Evolutionary conservation across 2,888 invertebrate genomes (phyloP).

Genomic region (Hyalella azteca): DNA sequence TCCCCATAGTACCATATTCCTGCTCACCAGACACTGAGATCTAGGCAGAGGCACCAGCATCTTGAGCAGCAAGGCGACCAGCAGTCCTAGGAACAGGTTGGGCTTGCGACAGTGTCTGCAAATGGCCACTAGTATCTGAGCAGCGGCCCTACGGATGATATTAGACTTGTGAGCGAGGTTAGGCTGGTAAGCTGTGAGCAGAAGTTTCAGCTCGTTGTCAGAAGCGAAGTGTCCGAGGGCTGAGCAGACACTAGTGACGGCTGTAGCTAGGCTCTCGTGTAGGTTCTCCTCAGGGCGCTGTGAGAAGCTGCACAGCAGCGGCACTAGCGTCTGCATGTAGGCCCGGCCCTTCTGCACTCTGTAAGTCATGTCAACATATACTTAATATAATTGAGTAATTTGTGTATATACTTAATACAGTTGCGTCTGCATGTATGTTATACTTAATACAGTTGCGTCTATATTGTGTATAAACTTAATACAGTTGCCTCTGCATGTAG

Average conservation of each 20-base stretch:
- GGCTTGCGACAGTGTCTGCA: constrained; percentile 80
- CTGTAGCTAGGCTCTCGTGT: constrained; percentile 72
- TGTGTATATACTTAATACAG: no score
- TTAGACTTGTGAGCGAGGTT: constrained; percentile 74
- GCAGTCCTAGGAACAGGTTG: constrained; percentile 71
- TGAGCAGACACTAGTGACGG: constrained; percentile 72
- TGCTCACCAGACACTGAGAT: background rate
- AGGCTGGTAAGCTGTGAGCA: constrained; percentile 72
- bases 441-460: no score
- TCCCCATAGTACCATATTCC: no score
- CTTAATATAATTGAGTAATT: no score
- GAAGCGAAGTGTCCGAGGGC: constrained; percentile 74
- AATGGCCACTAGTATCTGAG: constrained; percentile 79
- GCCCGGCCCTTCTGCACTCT: constrained; percentile 77
- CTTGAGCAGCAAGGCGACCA: constrained; percentile 68
- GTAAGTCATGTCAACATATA: no score
- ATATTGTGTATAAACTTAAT: no score
- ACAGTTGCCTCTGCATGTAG: constrained; percentile 76
- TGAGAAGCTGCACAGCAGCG: constrained; percentile 75
- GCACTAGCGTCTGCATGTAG: constrained; percentile 77
- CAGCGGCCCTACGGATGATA: constrained; percentile 80
- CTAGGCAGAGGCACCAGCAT: constrained; percentile 45
- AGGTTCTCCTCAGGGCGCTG: constrained; percentile 75
- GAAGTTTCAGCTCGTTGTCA: constrained; percentile 72
- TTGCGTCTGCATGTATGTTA: no score